Percentiles rank a stretch among this genome's conserved stretches.
Evolutionary conservation across 92 coral and sea anemone species (phyloP).

Genomic region (Actinernus sp.): DNA sequence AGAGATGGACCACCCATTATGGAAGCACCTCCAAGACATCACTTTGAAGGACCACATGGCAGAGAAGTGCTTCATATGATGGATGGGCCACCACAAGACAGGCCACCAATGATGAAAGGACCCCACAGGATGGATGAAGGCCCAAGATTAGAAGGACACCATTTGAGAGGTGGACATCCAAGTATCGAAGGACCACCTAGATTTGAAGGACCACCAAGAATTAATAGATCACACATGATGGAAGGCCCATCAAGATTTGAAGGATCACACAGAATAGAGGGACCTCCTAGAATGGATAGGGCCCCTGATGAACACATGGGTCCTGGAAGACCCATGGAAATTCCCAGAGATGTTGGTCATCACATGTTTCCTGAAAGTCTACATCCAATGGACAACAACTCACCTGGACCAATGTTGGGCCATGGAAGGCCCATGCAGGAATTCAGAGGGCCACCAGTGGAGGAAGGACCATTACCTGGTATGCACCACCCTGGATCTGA

Average conservation of each 20-base stretch:
- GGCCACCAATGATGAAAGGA: neutral
- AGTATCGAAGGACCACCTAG: slow-evolving; percentile 48
- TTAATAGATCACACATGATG: slow-evolving; percentile 9
- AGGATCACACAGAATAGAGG: slow-evolving; percentile 5
- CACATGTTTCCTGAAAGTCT: no score
- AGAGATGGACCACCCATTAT: slow-evolving; percentile 30
- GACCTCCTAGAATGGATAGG: slow-evolving; percentile 24
- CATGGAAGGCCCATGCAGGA: no score
- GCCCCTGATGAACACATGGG: slow-evolving; percentile 20
- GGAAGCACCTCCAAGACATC: neutral
- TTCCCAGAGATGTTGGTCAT: neutral
- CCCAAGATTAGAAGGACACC: neutral
- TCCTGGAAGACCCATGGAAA: slow-evolving; percentile 44
- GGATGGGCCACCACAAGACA: slow-evolving; percentile 18
- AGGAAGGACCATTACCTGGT: no score
- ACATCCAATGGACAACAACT: no score
- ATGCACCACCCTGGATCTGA: no score
- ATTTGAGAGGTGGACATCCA: slow-evolving; percentile 11
- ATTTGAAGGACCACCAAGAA: slow-evolving; percentile 40
- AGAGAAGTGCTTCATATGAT: neutral
- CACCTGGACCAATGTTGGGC: no score
- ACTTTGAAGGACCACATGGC: slow-evolving; percentile 8
- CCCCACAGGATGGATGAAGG: neutral
- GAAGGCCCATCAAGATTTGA: neutral
- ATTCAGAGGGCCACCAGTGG: slow-evolving; percentile 49